phyloP scores from a whole-genome alignment of 1,140 invertebrate species.

The Pseudomyrmex flavicornis region DNA sequence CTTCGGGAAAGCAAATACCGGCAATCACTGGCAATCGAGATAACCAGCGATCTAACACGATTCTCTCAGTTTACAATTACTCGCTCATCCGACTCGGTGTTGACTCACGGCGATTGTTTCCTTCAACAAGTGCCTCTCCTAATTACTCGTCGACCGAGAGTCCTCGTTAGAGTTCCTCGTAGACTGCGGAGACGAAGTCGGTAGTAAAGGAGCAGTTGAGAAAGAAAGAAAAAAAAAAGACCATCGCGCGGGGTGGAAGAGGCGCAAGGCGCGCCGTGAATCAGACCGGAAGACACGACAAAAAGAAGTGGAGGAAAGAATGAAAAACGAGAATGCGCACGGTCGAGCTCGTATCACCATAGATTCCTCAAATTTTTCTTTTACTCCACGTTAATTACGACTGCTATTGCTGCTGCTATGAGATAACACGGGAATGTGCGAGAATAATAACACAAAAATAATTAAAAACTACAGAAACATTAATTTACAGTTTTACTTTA shows the following conservation, averaged over 20 bases:
- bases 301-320: constrained; percentile 38
- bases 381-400: constrained; percentile 41
- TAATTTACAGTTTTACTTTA: constrained; percentile 1
- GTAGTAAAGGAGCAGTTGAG: constrained; percentile 69
- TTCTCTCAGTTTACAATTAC: constrained; percentile 67
- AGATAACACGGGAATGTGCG: background rate
- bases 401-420: background rate
- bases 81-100: constrained; percentile 61
- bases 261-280: constrained; percentile 47
- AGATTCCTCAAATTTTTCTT: constrained; percentile 42
- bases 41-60: constrained; percentile 61
- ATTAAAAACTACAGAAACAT: too few species aligned
- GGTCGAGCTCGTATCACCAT: constrained; percentile 31
- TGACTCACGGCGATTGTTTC: constrained; percentile 71
- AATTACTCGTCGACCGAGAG: constrained; percentile 69
- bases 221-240: constrained; percentile 13
- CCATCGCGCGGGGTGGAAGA: background rate
- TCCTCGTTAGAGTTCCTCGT: constrained; percentile 54
- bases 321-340: constrained; percentile 55
- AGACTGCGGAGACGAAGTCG: constrained; percentile 49
- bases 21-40: constrained; percentile 49
- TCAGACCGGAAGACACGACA: constrained; percentile 64
- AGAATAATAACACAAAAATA: background rate
- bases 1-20: constrained; percentile 50
- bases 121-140: constrained; percentile 71